Conservation (phyloP, 2,113 vertebrate species). For the Tauraco erythrolophus region DNA sequence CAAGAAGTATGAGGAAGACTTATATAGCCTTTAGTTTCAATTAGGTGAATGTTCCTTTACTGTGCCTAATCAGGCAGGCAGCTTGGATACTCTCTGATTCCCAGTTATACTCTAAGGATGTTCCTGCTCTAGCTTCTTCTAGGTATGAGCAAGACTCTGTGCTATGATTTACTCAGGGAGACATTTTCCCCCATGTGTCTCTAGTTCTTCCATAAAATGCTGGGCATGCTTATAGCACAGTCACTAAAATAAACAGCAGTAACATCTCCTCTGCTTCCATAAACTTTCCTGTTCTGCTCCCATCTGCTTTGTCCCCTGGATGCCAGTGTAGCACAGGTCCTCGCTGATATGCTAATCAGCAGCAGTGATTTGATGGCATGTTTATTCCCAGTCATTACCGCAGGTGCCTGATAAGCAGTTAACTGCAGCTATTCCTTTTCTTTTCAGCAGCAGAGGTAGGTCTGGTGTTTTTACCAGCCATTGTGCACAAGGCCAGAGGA, state of each 20-base stretch:
- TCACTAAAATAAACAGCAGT: slow-evolving; percentile 1
- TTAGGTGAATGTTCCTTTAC: background rate
- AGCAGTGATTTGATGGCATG: background rate
- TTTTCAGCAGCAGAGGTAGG: background rate
- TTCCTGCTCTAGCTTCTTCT: background rate
- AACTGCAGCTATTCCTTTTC: background rate
- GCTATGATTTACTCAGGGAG: background rate
- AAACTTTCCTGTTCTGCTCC: background rate
- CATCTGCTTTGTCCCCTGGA: background rate
- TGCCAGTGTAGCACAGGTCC: background rate
- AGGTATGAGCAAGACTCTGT: background rate
- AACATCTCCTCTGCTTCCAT: background rate
- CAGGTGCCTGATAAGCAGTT: slow-evolving; percentile 20
- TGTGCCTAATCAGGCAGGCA: background rate
- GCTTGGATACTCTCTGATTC: background rate
- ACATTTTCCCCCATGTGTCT: background rate
- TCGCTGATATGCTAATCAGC: background rate
- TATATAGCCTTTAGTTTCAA: background rate
- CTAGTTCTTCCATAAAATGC: background rate
- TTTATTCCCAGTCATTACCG: background rate
- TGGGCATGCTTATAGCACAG: background rate
- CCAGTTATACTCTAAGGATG: background rate
- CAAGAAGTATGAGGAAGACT: background rate
- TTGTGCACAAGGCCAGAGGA: background rate
- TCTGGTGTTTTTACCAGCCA: background rate